phyloP scores from a whole-genome alignment of 1,140 invertebrate species.

The Zaprionus africanus region DNA sequence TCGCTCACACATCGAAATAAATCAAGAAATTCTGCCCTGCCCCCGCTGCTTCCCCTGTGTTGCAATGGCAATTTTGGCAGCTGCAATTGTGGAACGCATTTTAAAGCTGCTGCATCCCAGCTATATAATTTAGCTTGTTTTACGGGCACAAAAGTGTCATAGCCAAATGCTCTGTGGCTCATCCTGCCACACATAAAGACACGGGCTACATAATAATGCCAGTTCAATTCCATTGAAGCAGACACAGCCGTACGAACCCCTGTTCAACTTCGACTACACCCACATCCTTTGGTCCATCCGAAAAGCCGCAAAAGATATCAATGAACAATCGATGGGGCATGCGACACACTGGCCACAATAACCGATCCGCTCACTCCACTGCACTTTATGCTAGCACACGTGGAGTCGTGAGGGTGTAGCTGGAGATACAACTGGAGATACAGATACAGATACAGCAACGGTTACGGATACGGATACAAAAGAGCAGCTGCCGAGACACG shows the following conservation, averaged over 20 bases:
- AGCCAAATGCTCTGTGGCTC: slow-evolving; percentile 54
- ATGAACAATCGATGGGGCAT: slow-evolving; percentile 76
- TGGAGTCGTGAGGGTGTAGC: slow-evolving; percentile 31
- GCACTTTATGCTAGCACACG: neutral
- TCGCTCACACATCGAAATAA: slow-evolving; percentile 16
- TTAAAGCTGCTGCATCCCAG: slow-evolving; percentile 35
- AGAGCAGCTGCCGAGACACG: slow-evolving; percentile 47
- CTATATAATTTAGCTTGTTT: slow-evolving; percentile 51
- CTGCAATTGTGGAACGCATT: slow-evolving; percentile 14
- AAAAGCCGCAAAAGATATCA: slow-evolving; percentile 76
- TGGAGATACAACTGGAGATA: slow-evolving; percentile 30
- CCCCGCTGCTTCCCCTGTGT: neutral
- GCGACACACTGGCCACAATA: slow-evolving; percentile 52
- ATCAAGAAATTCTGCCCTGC: neutral
- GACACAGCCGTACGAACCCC: neutral
- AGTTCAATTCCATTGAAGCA: slow-evolving; percentile 36
- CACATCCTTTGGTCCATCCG: slow-evolving; percentile 6
- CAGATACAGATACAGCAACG: slow-evolving; percentile 53
- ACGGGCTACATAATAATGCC: slow-evolving; percentile 70
- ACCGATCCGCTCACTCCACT: neutral
- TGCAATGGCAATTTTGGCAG: slow-evolving; percentile 8
- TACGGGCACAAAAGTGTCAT: slow-evolving; percentile 39
- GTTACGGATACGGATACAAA: slow-evolving; percentile 28
- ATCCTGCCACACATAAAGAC: slow-evolving; percentile 45
- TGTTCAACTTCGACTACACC: slow-evolving; percentile 27